A percentile compares a stretch with the other conserved stretches of the same genome.
Evolutionary conservation across 1,140 invertebrate genomes (phyloP).

Genomic region (Asobara japonica): DNA sequence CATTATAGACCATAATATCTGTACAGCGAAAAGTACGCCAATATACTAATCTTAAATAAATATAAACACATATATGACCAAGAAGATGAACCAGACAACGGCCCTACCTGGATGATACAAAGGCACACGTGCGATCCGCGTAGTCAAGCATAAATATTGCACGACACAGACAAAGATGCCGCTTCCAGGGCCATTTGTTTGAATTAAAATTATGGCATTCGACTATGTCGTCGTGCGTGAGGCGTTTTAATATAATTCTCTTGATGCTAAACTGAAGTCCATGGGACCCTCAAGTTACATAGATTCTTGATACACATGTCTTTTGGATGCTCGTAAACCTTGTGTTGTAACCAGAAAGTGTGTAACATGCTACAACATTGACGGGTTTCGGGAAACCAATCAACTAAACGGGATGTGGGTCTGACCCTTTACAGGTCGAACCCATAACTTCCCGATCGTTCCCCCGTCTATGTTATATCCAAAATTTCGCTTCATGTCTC

Average conservation of each 20-base stretch:
- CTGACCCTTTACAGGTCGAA: too few relatives aligned
- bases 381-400: slow-evolving; percentile 39
- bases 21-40: too few relatives aligned
- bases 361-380: slow-evolving; percentile 46
- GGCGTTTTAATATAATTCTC: slow-evolving; percentile 64
- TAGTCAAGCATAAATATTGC: slow-evolving; percentile 66
- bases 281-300: neutral
- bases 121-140: slow-evolving; percentile 60
- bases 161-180: slow-evolving; percentile 67
- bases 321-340: neutral
- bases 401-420: too few relatives aligned
- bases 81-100: slow-evolving; percentile 42
- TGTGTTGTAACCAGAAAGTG: neutral
- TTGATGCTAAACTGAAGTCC: neutral
- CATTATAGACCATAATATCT: too few relatives aligned
- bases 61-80: slow-evolving; percentile 13
- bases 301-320: slow-evolving; percentile 5
- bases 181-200: slow-evolving; percentile 66
- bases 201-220: slow-evolving; percentile 65
- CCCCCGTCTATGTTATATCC: too few relatives aligned
- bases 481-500: too few relatives aligned
- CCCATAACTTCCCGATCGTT: too few relatives aligned
- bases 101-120: slow-evolving; percentile 60
- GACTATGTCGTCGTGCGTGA: slow-evolving; percentile 35
- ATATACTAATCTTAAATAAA: neutral